Conservation (phyloP, 2,888 invertebrate genomes). For the Resseliella maxima region DNA sequence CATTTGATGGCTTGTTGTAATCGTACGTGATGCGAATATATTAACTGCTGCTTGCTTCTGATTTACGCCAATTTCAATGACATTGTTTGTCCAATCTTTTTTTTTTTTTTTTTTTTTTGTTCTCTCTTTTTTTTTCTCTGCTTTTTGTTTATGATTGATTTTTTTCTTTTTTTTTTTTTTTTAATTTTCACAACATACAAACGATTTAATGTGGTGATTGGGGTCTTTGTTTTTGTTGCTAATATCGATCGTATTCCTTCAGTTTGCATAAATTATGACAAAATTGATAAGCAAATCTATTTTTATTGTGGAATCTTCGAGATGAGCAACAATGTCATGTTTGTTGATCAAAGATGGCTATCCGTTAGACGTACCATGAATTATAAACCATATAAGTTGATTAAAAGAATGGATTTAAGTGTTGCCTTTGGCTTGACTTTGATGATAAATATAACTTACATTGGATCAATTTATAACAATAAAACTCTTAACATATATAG, state of each 20-base stretch:
- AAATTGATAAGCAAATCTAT: neutral
- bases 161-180: neutral
- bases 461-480: constrained; percentile 10
- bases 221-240: neutral
- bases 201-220: neutral
- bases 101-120: neutral
- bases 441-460: neutral
- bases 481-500: neutral
- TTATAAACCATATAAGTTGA: too few species aligned
- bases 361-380: too few species aligned
- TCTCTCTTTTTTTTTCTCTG: neutral
- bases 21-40: constrained; percentile 40
- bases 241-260: neutral
- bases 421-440: neutral
- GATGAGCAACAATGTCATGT: neutral
- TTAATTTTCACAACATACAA: neutral
- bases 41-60: too few species aligned
- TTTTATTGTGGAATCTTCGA: neutral
- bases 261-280: neutral
- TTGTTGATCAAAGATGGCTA: neutral
- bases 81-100: neutral
- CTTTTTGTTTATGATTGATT: neutral
- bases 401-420: neutral
- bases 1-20: constrained; percentile 49
- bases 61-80: constrained; percentile 23